Evolutionary conservation across 2,113 vertebrate species (phyloP), one percentile per base, ranked within the genome.

Genomic region (Albula goreensis): DNA sequence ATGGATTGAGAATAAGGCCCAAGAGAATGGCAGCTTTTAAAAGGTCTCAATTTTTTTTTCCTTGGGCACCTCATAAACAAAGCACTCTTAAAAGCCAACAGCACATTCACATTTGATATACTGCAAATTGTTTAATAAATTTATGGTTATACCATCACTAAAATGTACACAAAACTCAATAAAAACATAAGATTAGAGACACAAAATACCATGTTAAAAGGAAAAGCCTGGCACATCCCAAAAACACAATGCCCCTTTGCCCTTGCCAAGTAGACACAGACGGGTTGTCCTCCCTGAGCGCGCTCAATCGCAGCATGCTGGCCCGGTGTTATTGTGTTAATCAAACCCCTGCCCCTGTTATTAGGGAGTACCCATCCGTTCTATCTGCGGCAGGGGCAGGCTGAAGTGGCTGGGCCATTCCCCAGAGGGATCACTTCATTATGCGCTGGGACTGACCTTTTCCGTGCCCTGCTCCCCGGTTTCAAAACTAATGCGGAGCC

Each of bases 401-500:
- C 51, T 31, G 70, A 63, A 60, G 9, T 48, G 48, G 56, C 84
- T n/a, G 84, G 74, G 80, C 78, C 1, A 15, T 63, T 81, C 57
- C 53, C 78, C 78, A 63, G 17, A 13, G 85, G 87, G 90, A 91
- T 90, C 87, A 90, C 88, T 92, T 94, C 92, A 95, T 95, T 94
- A 94, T 92, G 89, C 82, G 63, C 57, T 85, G 85, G 90, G 86
- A 86, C 87, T 94, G 93, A 95, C 94, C 94, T 93, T 89, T 91
- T 88, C 90, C 88, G 81, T 88, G 89, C 78, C 48, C 91, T 52
- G 87, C 89, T 90, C 90, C 90, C 85, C 80, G 83, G 87, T 90
- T 92, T 92, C 90, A 85, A 92, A 92, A 92, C 88, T 93, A 93
- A 94, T 92, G 90, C 93, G 86, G 89, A 90, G 86, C 84, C 91